These are phyloP conservation scores for Petrocephalus sullivani DNA, from an alignment of 2,797 vertebrate genomes.

Conservation along the genomic window DNA sequence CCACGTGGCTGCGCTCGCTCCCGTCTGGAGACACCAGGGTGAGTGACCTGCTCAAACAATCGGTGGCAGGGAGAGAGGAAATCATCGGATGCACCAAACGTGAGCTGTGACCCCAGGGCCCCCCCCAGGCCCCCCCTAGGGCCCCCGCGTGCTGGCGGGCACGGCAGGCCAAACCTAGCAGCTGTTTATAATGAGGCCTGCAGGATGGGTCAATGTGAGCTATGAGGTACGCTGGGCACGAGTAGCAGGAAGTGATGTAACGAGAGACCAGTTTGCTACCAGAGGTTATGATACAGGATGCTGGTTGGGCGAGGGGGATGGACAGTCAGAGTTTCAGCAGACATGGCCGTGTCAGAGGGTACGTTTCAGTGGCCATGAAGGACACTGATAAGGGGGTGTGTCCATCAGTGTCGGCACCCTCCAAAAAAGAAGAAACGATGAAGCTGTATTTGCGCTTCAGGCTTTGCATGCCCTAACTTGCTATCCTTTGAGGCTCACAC, in stretches of 20 bases:
- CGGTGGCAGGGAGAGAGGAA: conserved; percentile 64
- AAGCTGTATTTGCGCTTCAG: no score
- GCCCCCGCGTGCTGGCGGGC: conserved; percentile 54
- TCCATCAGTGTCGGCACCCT: background rate
- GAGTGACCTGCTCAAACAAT: conserved; percentile 70
- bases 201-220: background rate
- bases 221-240: background rate
- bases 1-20: background rate
- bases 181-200: background rate
- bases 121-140: conserved; percentile 56
- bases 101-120: conserved; percentile 64
- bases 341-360: background rate
- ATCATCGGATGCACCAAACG: conserved; percentile 67
- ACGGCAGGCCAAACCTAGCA: background rate
- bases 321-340: background rate
- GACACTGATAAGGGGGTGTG: background rate
- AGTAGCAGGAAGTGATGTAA: background rate
- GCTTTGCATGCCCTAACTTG: no score
- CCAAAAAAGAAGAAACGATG: background rate
- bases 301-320: background rate
- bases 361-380: background rate
- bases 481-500: no score
- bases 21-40: conserved; percentile 31
- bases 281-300: background rate
- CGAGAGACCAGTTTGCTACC: background rate